Percentiles rank a stretch among this genome's conserved stretches.
Evolutionary conservation across 2,888 invertebrate species (phyloP).

Genomic region (Papilio protenor): DNA sequence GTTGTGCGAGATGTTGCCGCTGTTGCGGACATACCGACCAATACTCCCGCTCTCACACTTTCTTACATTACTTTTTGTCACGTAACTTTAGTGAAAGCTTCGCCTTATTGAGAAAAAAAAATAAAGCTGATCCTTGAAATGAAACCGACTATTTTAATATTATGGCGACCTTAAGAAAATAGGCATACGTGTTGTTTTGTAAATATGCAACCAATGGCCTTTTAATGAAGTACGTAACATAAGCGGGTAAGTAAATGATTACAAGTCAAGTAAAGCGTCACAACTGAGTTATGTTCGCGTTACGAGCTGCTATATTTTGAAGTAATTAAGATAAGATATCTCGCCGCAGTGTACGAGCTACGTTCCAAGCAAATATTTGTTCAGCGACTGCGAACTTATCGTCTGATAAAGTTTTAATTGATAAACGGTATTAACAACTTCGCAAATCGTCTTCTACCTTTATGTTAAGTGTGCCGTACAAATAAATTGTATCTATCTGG

Average conservation of each 20-base stretch:
- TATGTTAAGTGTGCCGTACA: neutral
- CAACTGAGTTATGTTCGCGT: conserved; percentile 3
- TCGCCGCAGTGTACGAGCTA: conserved; percentile 7
- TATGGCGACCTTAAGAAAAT: no score
- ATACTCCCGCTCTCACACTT: neutral
- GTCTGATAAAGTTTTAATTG: conserved; percentile 41
- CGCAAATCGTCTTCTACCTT: conserved; percentile 9
- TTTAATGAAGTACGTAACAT: neutral
- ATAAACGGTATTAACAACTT: conserved; percentile 30
- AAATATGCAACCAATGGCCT: neutral
- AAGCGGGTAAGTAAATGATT: neutral
- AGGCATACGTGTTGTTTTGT: no score
- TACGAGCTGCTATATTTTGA: conserved; percentile 15
- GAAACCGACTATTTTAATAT: no score
- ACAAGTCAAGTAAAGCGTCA: neutral
- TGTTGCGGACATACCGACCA: neutral
- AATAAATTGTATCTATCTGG: neutral
- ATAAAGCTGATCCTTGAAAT: neutral
- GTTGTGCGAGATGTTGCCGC: conserved; percentile 10
- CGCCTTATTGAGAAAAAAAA: neutral
- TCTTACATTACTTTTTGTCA: conserved; percentile 11
- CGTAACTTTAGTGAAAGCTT: neutral
- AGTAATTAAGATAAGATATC: conserved; percentile 38
- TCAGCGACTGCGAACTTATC: conserved; percentile 31
- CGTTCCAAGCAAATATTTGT: conserved; percentile 35